Percentiles rank a stretch among this genome's conserved stretches.
phyloP scores from a whole-genome alignment of 2,797 vertebrate species.

The Ctenosaura bakeri region DNA sequence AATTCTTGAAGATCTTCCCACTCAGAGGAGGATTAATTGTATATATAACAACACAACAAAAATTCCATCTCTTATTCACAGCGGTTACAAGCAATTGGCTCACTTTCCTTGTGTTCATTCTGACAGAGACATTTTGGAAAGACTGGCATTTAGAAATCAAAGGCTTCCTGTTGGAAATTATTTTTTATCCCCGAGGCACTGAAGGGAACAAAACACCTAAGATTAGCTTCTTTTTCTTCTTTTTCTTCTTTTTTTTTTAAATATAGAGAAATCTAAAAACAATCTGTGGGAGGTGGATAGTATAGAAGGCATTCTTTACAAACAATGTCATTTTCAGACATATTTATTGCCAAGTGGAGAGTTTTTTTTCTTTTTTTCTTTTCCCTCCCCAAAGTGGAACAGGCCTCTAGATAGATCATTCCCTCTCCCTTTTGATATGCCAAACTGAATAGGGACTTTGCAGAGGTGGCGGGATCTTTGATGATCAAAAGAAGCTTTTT shows the following conservation, averaged over 20 bases:
- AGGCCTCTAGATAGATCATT: neutral
- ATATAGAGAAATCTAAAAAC: constrained; percentile 62
- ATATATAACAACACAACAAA: no score
- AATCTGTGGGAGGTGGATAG: constrained; percentile 55
- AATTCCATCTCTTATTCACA: neutral
- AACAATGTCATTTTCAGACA: constrained; percentile 29
- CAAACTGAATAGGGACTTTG: neutral
- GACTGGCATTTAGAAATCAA: constrained; percentile 77
- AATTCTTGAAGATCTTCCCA: neutral
- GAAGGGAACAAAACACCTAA: constrained; percentile 70
- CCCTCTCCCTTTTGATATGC: neutral
- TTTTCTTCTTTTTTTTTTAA: constrained; percentile 23
- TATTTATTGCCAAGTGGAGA: constrained; percentile 25
- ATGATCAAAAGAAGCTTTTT: neutral
- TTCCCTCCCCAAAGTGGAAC: neutral
- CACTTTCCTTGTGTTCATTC: neutral
- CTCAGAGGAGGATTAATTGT: neutral
- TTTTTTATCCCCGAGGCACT: constrained; percentile 74
- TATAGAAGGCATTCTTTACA: constrained; percentile 43
- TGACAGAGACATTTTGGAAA: constrained; percentile 57
- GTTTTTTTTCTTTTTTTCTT: constrained; percentile 20
- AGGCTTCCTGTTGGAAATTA: constrained; percentile 84
- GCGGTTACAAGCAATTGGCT: neutral
- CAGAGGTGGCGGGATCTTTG: neutral
- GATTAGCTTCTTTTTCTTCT: constrained; percentile 64